Conservation (phyloP, 2,797 vertebrate species). For the Lepus townsendii region DNA sequence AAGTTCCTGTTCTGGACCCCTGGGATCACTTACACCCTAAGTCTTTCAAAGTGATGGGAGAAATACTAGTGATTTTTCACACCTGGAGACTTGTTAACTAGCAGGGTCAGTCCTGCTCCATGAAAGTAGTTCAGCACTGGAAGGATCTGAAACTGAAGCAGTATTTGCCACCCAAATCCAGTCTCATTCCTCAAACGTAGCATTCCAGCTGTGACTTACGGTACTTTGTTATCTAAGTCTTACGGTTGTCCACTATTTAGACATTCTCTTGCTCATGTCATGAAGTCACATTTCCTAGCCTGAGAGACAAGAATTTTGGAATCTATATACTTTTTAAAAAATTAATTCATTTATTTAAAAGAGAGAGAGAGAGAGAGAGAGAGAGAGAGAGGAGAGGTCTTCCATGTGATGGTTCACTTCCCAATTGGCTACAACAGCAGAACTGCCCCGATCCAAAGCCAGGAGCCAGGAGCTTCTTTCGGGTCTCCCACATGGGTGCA, state of each 20-base stretch:
- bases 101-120: not conserved
- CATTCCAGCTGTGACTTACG: not conserved
- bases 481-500: too few relatives aligned
- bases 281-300: slow-evolving; percentile 11
- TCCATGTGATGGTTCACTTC: too few relatives aligned
- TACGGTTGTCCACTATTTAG: not conserved
- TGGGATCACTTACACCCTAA: not conserved
- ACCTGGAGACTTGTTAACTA: not conserved
- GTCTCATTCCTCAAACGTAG: slow-evolving; percentile 9
- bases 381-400: too few relatives aligned
- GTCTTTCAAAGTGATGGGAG: not conserved
- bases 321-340: not conserved
- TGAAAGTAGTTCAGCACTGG: not conserved
- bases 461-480: too few relatives aligned
- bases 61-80: not conserved
- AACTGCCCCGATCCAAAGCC: too few relatives aligned
- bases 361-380: too few relatives aligned
- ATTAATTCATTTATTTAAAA: too few relatives aligned
- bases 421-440: too few relatives aligned
- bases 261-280: not conserved
- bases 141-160: not conserved
- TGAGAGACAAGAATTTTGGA: not conserved
- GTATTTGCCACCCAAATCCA: not conserved
- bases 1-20: not conserved
- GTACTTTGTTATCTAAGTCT: not conserved